Evolutionary conservation across 2,888 invertebrate species (phyloP).

Genomic region (Mythimna pallens): DNA sequence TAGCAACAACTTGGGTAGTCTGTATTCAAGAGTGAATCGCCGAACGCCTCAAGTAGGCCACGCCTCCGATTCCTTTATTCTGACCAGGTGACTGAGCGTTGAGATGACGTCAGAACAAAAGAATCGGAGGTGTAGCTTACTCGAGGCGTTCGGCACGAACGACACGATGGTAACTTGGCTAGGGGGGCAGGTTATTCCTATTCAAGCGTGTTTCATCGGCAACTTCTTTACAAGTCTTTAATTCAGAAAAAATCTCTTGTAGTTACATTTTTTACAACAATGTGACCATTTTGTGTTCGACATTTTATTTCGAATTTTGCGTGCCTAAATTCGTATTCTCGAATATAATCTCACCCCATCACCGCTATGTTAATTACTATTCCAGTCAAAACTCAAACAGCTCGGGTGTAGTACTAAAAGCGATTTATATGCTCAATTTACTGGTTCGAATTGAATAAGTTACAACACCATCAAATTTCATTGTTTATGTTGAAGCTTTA

Average conservation of each 20-base stretch:
- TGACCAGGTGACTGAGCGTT: no score
- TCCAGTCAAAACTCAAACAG: conserved; percentile 32
- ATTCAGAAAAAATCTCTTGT: conserved; percentile 18
- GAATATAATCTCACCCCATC: conserved; percentile 16
- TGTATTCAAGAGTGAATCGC: no score
- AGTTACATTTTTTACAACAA: background rate
- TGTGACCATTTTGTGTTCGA: background rate
- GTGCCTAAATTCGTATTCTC: background rate
- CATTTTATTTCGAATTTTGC: no score
- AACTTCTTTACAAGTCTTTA: conserved; percentile 23
- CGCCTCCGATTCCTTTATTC: no score
- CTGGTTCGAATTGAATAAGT: conserved; percentile 59
- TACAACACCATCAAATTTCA: conserved; percentile 65
- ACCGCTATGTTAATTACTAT: conserved; percentile 30
- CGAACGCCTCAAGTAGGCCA: no score
- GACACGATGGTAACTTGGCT: no score
- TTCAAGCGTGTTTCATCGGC: no score
- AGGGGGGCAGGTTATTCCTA: no score
- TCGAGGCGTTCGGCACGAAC: no score
- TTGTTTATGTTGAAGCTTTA: conserved; percentile 55
- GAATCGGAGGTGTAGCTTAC: no score
- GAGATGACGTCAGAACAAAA: no score
- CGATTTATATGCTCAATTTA: conserved; percentile 62
- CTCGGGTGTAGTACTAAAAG: conserved; percentile 43
- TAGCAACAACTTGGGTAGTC: no score